Percentiles rank a stretch among this genome's conserved stretches.
Evolutionary conservation across 2,797 vertebrate genomes (phyloP).

Genomic region (Sebastes hubbsi): DNA sequence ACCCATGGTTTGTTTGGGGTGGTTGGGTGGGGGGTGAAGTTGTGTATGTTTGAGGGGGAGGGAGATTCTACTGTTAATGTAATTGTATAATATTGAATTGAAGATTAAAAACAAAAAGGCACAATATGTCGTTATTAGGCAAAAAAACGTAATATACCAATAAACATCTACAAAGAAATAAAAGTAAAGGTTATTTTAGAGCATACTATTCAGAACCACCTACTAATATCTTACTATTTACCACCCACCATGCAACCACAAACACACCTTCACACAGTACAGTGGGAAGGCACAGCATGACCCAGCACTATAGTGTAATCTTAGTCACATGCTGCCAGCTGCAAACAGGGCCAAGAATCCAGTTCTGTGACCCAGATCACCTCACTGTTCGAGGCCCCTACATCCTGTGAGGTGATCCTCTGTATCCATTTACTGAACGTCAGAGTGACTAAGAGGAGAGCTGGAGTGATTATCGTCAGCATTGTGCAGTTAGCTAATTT

Average conservation of each 20-base stretch:
- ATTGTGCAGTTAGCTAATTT: background rate
- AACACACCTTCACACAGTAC: conserved; percentile 29
- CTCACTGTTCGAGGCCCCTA: conserved; percentile 8
- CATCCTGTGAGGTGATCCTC: conserved; percentile 31
- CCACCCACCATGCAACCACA: background rate
- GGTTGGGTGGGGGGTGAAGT: background rate
- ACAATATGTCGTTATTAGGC: background rate
- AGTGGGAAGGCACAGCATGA: conserved; percentile 53
- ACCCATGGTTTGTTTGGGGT: background rate
- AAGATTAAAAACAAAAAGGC: background rate
- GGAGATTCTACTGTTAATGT: background rate
- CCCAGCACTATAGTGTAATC: conserved; percentile 66
- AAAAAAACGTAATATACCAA: background rate
- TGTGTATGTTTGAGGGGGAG: background rate
- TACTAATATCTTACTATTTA: background rate
- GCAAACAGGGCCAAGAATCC: conserved; percentile 59
- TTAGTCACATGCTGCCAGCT: conserved; percentile 65
- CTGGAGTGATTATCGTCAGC: background rate
- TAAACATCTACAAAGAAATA: background rate
- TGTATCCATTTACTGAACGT: conserved; percentile 4
- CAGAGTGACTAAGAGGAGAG: background rate
- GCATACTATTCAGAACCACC: background rate
- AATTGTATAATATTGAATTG: background rate
- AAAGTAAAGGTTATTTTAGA: background rate
- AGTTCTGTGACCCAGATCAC: conserved; percentile 54